Evolutionary conservation across 2,888 invertebrate genomes (phyloP), one percentile per base, ranked within the genome.

Genomic region (Lasioglossum oenotherae): DNA sequence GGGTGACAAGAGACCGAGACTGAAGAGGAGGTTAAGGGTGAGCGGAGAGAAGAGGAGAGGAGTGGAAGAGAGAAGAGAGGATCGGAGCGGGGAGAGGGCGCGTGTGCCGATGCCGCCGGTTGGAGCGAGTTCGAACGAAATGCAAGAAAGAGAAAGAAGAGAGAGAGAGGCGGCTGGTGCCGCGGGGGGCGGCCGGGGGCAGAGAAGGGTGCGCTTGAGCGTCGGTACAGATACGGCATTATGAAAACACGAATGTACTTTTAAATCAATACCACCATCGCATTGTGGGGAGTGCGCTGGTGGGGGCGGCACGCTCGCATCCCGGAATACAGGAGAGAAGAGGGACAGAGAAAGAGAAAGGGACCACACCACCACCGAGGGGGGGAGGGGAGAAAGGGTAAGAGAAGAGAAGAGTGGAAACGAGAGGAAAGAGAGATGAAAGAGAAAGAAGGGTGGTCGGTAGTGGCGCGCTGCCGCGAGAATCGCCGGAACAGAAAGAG

Each of bases 231-330:
- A 95, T 95, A 95, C 94, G 94, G 95, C 95, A 95, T 95, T 95
- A 95, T 95, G 95, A 95, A 95, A 95, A 95, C 95, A 95, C 95
- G 95, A 95, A 95, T 95, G 95, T 95, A 95, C 94, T 95, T 95
- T 95, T 95, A 95, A 95, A 95, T 95, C 95, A 95, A 95, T 95
- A 95, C 94, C 95, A 95, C 94, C 95, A 95, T 95, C 95, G 95
- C 94, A 95, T 95, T 95, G 95, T 95, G 93, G 94, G 94, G 93
- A 93, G 92, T 87, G 90, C 89, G 90, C 91, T 84, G 89, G 89
- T 88, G 92, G 92, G 92, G 92, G 89, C 89, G 91, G 91, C 88
- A 89, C 90, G 89, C 85, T 89, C 89, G 89, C 86, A 89, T 90
- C 91, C 91, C 89, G 90, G 90, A 91, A 91, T 93, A 94, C 93